phyloP scores from a whole-genome alignment of 2,113 vertebrate species.

The Notiomystis cincta region DNA sequence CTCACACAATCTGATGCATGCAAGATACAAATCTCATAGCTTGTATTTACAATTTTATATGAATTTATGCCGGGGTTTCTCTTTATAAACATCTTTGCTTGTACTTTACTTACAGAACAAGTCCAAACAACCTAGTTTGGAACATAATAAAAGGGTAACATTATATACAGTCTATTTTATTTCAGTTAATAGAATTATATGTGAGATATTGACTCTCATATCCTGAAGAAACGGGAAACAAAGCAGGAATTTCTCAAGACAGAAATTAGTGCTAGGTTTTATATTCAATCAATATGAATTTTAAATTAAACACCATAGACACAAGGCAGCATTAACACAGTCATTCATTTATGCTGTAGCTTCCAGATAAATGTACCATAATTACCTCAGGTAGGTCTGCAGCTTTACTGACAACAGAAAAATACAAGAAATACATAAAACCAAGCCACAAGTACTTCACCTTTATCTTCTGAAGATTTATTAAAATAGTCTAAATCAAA shows the following conservation, averaged over 20 bases:
- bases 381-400: background rate
- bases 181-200: background rate
- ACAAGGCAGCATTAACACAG: background rate
- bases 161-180: background rate
- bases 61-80: background rate
- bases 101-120: background rate
- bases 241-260: background rate
- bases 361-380: background rate
- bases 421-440: background rate
- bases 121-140: background rate
- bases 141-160: background rate
- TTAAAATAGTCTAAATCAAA: constrained; percentile 26
- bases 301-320: background rate
- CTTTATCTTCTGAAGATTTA: constrained; percentile 22
- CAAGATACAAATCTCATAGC: background rate
- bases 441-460: background rate
- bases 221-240: background rate
- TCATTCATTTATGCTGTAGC: background rate
- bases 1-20: background rate
- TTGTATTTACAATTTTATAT: background rate
- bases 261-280: background rate
- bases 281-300: background rate
- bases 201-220: background rate
- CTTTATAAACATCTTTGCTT: background rate
- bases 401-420: background rate